Evolutionary conservation across 2,888 invertebrate species (phyloP), one percentile per base, ranked within the genome.

Genomic region (Orchesella flavescens): DNA sequence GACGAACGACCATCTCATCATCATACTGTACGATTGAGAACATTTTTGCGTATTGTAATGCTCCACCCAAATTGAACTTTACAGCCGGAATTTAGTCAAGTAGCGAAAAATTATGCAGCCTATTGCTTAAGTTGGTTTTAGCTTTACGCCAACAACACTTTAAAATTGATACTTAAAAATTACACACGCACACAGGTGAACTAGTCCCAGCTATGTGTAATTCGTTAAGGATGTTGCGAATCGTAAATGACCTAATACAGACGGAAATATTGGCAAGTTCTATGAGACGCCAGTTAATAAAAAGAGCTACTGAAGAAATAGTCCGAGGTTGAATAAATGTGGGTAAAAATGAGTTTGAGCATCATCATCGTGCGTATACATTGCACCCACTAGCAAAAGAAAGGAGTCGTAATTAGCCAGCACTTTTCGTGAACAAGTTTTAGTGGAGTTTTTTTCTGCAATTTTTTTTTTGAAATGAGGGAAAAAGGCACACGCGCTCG

Each of bases 1-100:
- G 82, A 82, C 82, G 76, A 76, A 76, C 82, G 82, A 82, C 76
- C 71, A 82, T 76, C 82, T 71, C 71, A 82, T 82, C 53, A 69
- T 68, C 75, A 34, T 59, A 74, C 66, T 68, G 34, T 34, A 34
- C 34, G 34, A 34, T 34, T 34, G 34, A 34, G 34, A 34, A 34
- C 34, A 34, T 34, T 34, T 34, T 34, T 34, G 34, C 34, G 34
- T 34, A 34, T 34, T 34, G 34, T 34, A 34, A 34, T 34, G 7
- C 34, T 34, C 34, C 7, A 34, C 34, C 34, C 34, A 2, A 34
- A 7, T 4, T 34, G 34, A 34, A 34, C 7, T 7, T 34, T 7
- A 34, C 34, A 34, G 7, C 3, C 2, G 34, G 34, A 34, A 34
- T 34, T 2, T 34, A 34, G 7, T 4, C 2, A 7, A 34, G 34